Conservation (phyloP, 37 sponge, comb jelly and placozoan species). For the Ephydatia muelleri region DNA sequence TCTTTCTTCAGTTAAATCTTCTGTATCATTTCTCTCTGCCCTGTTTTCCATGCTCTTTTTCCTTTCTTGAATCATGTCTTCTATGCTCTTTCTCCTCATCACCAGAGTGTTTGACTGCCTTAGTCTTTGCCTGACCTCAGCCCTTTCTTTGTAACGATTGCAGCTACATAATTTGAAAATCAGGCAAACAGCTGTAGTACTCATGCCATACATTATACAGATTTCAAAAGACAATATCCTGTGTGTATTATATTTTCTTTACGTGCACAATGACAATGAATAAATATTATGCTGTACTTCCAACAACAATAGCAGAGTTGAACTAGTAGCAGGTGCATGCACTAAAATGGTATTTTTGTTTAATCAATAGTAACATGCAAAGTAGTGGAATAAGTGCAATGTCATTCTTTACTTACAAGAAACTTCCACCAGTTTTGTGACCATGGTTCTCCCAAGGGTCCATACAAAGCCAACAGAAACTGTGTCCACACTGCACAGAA, state of each 20-base stretch:
- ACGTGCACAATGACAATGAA: too few relatives aligned
- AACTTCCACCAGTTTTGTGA: constrained; percentile 46
- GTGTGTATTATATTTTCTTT: too few relatives aligned
- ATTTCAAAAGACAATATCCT: too few relatives aligned
- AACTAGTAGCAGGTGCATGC: too few relatives aligned
- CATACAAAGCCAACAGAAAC: constrained; percentile 84
- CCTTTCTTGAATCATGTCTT: too few relatives aligned
- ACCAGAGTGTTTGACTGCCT: background rate
- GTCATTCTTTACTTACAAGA: background rate
- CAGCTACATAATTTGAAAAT: constrained; percentile 28
- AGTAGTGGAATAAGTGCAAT: too few relatives aligned
- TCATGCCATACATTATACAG: too few relatives aligned
- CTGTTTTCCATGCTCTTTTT: constrained; percentile 43
- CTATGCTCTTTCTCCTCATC: background rate
- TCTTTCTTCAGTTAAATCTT: background rate
- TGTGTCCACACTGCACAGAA: constrained; percentile 61
- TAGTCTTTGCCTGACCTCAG: constrained; percentile 12
- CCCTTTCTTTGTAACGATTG: constrained; percentile 56
- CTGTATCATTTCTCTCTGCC: constrained; percentile 11
- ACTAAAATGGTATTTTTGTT: too few relatives aligned
- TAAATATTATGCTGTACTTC: too few relatives aligned
- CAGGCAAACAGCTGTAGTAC: too few relatives aligned
- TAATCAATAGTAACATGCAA: too few relatives aligned
- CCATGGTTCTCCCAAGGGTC: constrained; percentile 74
- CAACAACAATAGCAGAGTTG: too few relatives aligned